Evolutionary conservation across 2,113 vertebrate genomes (phyloP), one percentile per base, ranked within the genome.

Genomic region (Prunella himalayana): DNA sequence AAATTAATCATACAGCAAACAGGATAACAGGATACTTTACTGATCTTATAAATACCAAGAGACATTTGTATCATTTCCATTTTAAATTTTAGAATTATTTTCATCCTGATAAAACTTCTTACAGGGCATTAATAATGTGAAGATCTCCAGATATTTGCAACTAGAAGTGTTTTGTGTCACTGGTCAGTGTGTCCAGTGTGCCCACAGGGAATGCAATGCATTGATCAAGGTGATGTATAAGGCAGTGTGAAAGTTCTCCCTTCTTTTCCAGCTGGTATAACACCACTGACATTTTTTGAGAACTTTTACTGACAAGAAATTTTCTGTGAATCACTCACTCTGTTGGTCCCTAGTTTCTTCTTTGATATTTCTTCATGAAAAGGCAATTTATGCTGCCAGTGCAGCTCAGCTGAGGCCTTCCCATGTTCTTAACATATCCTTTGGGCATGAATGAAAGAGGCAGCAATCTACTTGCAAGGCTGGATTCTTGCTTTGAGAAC

Each of bases 341-440:
- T 50, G 37, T 92, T 63, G 69, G 27, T 70, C 42, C 14, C 30
- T 50, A 19, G 45, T 63, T 90, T 65, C 24, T 84, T 84, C 86
- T 92, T 92, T 86, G 54, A 50, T 88, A 76, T 73, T 90, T 82
- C 41, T 68, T 92, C 31, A 45, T 78, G 80, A 92, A 95, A 88
- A 59, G 63, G 44, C 41, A 82, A 69, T 85, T 92, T 82, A 50
- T 82, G 49, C 75, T 85, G 66, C 37, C 76, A 82, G 79, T 17
- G 25, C 4, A 6, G 53, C 70, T 80, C 68, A 76, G 79, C n/a
- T 77, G 88, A 93, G 35, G 8, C 51, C 35, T 80, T 88, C 54
- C 70, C 25, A 25, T 59, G 27, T 54, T 91, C 49, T 81, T 91
- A 88, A 70, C 13, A 8, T 37, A 57, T 47, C 76, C 72, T 93